phyloP scores from a whole-genome alignment of 2,113 vertebrate genomes.

The Arvicanthis niloticus region DNA sequence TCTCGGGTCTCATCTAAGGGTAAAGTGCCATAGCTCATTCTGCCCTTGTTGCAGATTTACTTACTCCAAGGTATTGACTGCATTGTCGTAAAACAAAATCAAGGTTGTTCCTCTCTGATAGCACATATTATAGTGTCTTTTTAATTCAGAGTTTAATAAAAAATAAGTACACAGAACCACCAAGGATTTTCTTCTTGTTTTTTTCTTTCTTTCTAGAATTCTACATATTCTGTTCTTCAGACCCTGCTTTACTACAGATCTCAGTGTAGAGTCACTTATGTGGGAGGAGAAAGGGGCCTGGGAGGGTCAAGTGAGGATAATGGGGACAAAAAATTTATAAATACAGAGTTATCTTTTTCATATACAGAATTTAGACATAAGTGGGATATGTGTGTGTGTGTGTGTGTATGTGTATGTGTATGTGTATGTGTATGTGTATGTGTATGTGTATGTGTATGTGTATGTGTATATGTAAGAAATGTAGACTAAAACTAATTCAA shows the following conservation, averaged over 20 bases:
- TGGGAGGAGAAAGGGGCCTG: not conserved
- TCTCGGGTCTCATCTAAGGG: not conserved
- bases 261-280: not conserved
- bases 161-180: not conserved
- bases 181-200: not conserved
- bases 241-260: not conserved
- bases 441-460: too few species aligned
- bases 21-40: not conserved
- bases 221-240: not conserved
- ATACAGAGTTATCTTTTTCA: not conserved
- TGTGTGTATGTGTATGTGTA: too few species aligned
- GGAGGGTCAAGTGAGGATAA: not conserved
- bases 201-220: not conserved
- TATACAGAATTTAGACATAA: not conserved
- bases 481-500: not conserved
- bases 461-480: too few species aligned
- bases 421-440: too few species aligned
- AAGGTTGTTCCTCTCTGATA: slow-evolving; percentile 5
- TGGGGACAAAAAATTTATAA: not conserved
- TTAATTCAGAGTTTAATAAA: not conserved
- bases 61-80: not conserved
- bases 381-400: too few species aligned
- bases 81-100: slow-evolving; percentile 29
- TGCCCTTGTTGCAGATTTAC: not conserved
- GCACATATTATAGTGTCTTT: not conserved